Conservation (phyloP, 2,797 vertebrate species). For the Tokudaia tokunoshimensis region DNA sequence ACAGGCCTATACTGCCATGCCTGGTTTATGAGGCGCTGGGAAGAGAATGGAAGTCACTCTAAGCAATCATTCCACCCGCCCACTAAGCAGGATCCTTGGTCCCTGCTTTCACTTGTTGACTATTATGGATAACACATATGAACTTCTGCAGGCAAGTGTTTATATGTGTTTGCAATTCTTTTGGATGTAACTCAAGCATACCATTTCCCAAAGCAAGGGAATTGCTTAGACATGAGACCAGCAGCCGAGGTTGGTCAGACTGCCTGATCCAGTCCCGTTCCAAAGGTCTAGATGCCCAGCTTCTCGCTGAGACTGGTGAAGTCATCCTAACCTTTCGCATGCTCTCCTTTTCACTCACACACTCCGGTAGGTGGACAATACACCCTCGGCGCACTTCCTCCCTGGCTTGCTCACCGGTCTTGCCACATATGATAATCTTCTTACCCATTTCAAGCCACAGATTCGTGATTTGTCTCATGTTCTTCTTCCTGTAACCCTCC, state of each 20-base stretch:
- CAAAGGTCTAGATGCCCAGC: not conserved
- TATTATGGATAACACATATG: not conserved
- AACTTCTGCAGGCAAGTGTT: not conserved
- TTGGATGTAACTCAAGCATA: not conserved
- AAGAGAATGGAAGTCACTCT: not conserved
- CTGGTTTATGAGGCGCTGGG: not conserved
- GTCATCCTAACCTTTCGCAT: not conserved
- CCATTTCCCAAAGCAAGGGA: not conserved
- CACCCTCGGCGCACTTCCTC: accelerated
- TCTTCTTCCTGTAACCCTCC: not conserved
- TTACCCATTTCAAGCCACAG: too few relatives aligned
- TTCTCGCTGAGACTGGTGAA: not conserved
- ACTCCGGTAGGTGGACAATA: accelerated
- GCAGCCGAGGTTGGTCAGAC: too few relatives aligned
- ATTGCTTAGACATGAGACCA: not conserved
- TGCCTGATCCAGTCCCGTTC: accelerated
- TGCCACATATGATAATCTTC: not conserved
- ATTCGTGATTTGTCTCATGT: not conserved
- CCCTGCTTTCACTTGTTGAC: not conserved
- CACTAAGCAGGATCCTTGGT: not conserved
- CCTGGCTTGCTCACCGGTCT: not conserved
- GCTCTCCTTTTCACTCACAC: not conserved
- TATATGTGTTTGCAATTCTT: not conserved
- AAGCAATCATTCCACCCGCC: not conserved
- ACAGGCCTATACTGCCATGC: not conserved